Base-by-base conservation (phyloP, 2,888 invertebrate species). In the Actias luna region DNA sequence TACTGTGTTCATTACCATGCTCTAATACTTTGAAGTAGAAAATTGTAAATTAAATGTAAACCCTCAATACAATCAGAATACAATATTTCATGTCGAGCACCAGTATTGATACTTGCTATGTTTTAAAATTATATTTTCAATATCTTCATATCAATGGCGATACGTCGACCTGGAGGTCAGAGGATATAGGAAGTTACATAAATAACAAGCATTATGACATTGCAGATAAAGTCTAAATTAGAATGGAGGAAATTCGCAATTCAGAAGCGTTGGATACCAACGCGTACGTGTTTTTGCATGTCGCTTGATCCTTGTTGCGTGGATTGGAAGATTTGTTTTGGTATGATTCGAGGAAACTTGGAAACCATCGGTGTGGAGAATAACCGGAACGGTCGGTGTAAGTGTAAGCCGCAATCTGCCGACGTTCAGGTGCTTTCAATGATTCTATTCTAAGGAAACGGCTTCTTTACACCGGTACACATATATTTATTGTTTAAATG, bases 371-470 rank as follows among this genome's bases (percentile, higher is more conserved):
- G 58, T 62, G 31, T 22, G 57, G 57, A 58, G 58, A 57, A 82
- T 77, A 78, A 80, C 78, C 75, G 79, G 78, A 80, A 78, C 79
- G 80, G 73, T 83, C 74, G 81, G 80, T 83, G 82, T 84, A 81
- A 85, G 84, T 81, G 82, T 86, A 82, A 84, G 82, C 84, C 87
- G 82, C 89, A 89, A 88, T 89, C 89, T 89, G 88, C 87, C 83
- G 79, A 83, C 84, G 79, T 83, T 85, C 88, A 89, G 89, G 89
- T 89, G 87, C 78, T 85, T 74, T 69, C 70, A 72, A 74, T 68
- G 72, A 68, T 70, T 71, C 67, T 69, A 68, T 72, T 65, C 50
- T 75, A 67, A 76, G 85, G 87, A 84, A 77, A 69, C 62, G 67
- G 77, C 80, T 85, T 82, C 70, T 72, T 60, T 22, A 5, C 29